These are phyloP conservation scores for Ethmia dodecea DNA, from an alignment of 2,888 invertebrate species.

Conservation along the genomic window DNA sequence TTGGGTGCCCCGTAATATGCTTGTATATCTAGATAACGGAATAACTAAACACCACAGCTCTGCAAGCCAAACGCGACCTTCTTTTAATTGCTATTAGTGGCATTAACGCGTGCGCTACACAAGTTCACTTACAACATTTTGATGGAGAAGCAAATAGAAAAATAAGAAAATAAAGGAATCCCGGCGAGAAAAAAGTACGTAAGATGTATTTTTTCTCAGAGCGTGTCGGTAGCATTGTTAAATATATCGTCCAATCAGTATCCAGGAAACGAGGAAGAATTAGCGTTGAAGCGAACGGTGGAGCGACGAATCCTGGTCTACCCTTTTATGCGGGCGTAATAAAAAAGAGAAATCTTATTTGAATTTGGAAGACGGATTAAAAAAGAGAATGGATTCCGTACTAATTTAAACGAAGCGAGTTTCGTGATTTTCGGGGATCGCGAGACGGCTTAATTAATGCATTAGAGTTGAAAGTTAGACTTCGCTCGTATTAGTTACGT, in stretches of 20 bases:
- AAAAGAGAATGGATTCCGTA: constrained; percentile 71
- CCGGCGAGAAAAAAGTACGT: constrained; percentile 58
- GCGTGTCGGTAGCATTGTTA: constrained; percentile 71
- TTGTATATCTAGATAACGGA: constrained; percentile 47
- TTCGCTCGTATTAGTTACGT: no score
- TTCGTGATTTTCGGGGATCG: constrained; percentile 63
- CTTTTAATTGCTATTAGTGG: constrained; percentile 59
- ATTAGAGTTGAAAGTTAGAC: constrained; percentile 46
- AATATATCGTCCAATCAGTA: constrained; percentile 77
- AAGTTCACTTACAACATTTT: constrained; percentile 43
- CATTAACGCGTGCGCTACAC: constrained; percentile 52
- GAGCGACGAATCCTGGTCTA: constrained; percentile 59
- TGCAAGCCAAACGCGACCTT: constrained; percentile 66
- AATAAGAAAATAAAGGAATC: constrained; percentile 65
- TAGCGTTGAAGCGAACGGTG: constrained; percentile 63
- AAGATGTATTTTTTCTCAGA: constrained; percentile 69
- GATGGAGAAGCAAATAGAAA: constrained; percentile 39
- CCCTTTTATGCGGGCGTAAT: constrained; percentile 67
- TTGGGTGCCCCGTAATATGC: constrained; percentile 65
- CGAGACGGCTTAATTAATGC: constrained; percentile 63
- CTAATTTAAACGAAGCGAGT: constrained; percentile 68
- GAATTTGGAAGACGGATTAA: constrained; percentile 74
- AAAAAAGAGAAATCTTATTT: constrained; percentile 72
- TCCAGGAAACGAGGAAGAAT: constrained; percentile 60
- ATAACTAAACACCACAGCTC: constrained; percentile 51